phyloP scores from a whole-genome alignment of 2,888 invertebrate species.

The Meganola albula region DNA sequence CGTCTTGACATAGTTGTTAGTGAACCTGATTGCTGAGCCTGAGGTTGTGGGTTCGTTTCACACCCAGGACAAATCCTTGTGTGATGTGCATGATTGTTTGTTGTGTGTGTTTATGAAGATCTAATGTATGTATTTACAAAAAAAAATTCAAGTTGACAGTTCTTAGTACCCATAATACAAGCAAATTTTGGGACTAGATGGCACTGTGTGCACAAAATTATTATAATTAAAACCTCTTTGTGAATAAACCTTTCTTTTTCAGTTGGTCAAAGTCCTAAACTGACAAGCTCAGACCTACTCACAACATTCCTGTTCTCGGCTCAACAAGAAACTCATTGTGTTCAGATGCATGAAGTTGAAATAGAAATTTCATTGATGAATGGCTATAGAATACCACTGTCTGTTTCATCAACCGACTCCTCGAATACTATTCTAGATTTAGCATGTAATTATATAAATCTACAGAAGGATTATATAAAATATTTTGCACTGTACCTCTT shows the following conservation, averaged over 20 bases:
- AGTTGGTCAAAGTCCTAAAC: constrained; percentile 92
- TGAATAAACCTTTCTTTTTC: constrained; percentile 43
- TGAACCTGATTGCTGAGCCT: not conserved
- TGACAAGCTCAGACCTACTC: constrained; percentile 88
- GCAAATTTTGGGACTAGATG: no score
- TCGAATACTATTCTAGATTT: constrained; percentile 90
- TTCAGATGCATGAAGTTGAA: constrained; percentile 82
- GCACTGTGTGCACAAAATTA: no score
- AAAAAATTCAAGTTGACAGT: no score
- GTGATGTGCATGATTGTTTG: not conserved
- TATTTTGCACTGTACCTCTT: constrained; percentile 95
- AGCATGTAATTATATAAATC: constrained; percentile 87
- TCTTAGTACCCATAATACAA: no score
- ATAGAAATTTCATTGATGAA: constrained; percentile 92
- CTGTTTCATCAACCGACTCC: constrained; percentile 88
- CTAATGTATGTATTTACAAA: no score
- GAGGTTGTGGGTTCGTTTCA: not conserved
- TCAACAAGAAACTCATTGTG: constrained; percentile 90
- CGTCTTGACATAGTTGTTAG: not conserved
- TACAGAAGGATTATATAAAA: constrained; percentile 87
- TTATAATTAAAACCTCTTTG: no score
- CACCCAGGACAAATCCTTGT: not conserved
- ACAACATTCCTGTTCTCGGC: constrained; percentile 93
- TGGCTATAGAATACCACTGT: constrained; percentile 89
- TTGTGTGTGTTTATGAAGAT: no score